Evolutionary conservation across 2,113 vertebrate species (phyloP), one percentile per base, ranked within the genome.

Genomic region (Phoenicopterus ruber): DNA sequence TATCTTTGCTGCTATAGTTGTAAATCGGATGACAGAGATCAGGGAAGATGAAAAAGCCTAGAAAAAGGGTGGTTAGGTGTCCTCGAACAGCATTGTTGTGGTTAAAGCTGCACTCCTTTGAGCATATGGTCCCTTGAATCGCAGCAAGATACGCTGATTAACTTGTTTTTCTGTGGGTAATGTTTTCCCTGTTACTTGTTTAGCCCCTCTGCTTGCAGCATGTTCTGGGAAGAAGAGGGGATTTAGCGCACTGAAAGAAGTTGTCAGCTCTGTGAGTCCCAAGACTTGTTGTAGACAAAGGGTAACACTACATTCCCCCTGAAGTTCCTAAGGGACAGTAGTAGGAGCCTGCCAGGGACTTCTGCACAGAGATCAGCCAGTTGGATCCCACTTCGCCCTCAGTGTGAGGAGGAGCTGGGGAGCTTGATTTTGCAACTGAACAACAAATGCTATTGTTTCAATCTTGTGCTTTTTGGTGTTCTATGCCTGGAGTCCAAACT

Each of bases 361-460:
- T n/a, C 10, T 26, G 49, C 49, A 5, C 36, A 8, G 72, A 1
- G 4, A 2, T 31, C 40, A 18, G n/a, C 40, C 17, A 3, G 19
- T 3, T 34, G 57, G 88, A 16, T 38, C 26, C 3, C 18, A 0
- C 31, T 12, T 20, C 0, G 15, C 42, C 11, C 19, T 13, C 31
- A 1, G 31, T 8, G 29, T 3, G n/a, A n/a, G n/a, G 29, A 55
- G 54, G 40, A 40, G 55, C 54, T 54, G 40, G 16, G 38, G 22
- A 46, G 13, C 18, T 52, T 54, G 55, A 28, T 58, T 63, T 52
- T 36, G 54, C 50, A 44, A 5, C 21, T 6, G 49, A 34, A 36
- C 42, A 29, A 13, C 38, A 38, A 38, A 34, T 31, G 10, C 38
- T 47, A 2, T 34, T 38, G 46, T 82, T 76, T 46, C 0, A 1